Conservation (phyloP, 2,797 vertebrate species). For the Pelodytes ibericus region DNA sequence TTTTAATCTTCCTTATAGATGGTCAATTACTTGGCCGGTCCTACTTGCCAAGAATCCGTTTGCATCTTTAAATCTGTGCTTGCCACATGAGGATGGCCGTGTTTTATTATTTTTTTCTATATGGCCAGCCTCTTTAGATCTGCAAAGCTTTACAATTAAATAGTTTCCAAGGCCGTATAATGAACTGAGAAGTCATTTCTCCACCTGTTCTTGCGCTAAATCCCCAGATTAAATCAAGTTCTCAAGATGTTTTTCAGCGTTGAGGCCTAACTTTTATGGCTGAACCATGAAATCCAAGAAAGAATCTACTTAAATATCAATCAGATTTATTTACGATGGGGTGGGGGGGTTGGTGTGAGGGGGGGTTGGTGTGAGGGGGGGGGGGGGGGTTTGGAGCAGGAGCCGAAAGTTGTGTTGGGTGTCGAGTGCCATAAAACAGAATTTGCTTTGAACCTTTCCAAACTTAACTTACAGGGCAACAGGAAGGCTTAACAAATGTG, state of each 20-base stretch:
- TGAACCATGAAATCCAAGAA: slow-evolving; percentile 5
- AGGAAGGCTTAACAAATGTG: slow-evolving; percentile 16
- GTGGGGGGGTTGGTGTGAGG: background rate
- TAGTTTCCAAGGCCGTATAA: slow-evolving; percentile 15
- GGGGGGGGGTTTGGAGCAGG: background rate
- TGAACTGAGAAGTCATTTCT: slow-evolving; percentile 15
- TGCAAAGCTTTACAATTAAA: background rate
- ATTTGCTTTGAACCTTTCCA: slow-evolving; percentile 19
- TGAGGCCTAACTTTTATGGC: slow-evolving; percentile 8
- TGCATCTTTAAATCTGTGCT: too few species aligned
- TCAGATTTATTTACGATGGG: slow-evolving; percentile 3
- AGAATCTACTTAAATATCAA: slow-evolving; percentile 32
- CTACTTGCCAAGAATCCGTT: too few species aligned
- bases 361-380: background rate
- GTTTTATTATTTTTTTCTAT: too few species aligned
- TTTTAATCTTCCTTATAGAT: too few species aligned
- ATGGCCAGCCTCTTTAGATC: too few species aligned
- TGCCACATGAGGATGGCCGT: too few species aligned
- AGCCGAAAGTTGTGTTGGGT: background rate
- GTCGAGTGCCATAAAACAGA: slow-evolving; percentile 1
- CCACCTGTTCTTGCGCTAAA: slow-evolving; percentile 45
- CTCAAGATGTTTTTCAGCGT: slow-evolving; percentile 11
- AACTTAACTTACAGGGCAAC: slow-evolving; percentile 10
- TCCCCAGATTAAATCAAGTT: slow-evolving; percentile 31
- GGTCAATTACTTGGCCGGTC: too few species aligned